These are phyloP conservation scores for Drosophila borborema DNA, from an alignment of 2,888 invertebrate genomes.

Conservation along the genomic window DNA sequence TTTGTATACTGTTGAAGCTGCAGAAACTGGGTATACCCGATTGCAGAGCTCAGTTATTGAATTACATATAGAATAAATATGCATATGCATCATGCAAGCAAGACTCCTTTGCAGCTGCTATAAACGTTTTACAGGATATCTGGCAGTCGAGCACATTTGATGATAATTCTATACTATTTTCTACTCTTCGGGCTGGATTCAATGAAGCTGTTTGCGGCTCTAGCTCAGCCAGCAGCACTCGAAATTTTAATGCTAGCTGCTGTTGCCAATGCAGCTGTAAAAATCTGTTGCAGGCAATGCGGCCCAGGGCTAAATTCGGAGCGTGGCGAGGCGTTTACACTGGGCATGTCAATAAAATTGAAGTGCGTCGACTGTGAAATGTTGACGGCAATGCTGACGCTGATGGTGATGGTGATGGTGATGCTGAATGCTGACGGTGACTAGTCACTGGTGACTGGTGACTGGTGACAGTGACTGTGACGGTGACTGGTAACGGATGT, in stretches of 20 bases:
- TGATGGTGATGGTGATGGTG: not conserved
- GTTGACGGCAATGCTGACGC: conserved; percentile 13
- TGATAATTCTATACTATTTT: not conserved
- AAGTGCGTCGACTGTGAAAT: conserved; percentile 58
- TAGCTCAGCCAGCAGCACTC: conserved; percentile 15
- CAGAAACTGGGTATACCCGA: not conserved
- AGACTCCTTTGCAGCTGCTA: not conserved
- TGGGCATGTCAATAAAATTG: conserved; percentile 75
- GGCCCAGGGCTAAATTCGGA: conserved; percentile 4
- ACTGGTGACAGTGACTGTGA: conserved; percentile 36
- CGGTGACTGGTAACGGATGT: conserved; percentile 61
- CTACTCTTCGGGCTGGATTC: not conserved
- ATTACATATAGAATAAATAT: too few relatives aligned
- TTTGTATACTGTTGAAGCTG: conserved; percentile 1
- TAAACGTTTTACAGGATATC: conserved; percentile 1
- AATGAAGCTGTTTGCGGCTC: conserved; percentile 20
- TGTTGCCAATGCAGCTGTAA: conserved; percentile 64
- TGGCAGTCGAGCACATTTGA: not conserved
- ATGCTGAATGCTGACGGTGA: conserved; percentile 14
- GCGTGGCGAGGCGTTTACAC: conserved; percentile 25
- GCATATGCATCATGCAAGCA: not conserved
- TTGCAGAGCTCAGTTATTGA: not conserved
- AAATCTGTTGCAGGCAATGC: conserved; percentile 66
- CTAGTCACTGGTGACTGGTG: conserved; percentile 6
- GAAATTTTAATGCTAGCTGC: conserved; percentile 70